phyloP scores from a whole-genome alignment of 2,113 vertebrate species.

The Tichodroma muraria region DNA sequence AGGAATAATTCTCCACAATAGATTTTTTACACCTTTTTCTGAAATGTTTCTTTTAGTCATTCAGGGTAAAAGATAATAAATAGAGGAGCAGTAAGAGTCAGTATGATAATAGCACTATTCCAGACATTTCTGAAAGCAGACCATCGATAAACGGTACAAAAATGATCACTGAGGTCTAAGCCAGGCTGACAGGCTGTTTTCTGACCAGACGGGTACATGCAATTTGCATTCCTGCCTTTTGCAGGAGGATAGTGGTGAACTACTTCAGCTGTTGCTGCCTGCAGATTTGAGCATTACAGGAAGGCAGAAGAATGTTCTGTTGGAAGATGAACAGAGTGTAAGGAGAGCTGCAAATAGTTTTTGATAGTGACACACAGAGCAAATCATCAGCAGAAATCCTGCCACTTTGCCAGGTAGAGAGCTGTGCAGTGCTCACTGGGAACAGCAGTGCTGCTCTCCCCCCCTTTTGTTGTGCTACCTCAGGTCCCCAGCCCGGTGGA shows the following conservation, averaged over 20 bases:
- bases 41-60: background rate
- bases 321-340: background rate
- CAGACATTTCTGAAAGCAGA: background rate
- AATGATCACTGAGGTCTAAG: background rate
- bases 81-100: background rate
- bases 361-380: background rate
- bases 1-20: background rate
- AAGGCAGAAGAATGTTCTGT: background rate
- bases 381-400: background rate
- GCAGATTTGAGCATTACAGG: background rate
- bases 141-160: background rate
- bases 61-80: background rate
- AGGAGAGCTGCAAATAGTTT: background rate
- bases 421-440: background rate
- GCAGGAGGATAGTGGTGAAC: background rate
- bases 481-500: rapidly evolving
- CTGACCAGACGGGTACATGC: rapidly evolving
- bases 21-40: background rate
- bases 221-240: background rate
- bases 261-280: background rate
- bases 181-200: background rate
- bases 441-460: background rate
- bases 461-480: rapidly evolving
- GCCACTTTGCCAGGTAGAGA: background rate
- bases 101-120: background rate